phyloP scores from a whole-genome alignment of 2,888 invertebrate species.

The Pycnomerus fuliginosus region DNA sequence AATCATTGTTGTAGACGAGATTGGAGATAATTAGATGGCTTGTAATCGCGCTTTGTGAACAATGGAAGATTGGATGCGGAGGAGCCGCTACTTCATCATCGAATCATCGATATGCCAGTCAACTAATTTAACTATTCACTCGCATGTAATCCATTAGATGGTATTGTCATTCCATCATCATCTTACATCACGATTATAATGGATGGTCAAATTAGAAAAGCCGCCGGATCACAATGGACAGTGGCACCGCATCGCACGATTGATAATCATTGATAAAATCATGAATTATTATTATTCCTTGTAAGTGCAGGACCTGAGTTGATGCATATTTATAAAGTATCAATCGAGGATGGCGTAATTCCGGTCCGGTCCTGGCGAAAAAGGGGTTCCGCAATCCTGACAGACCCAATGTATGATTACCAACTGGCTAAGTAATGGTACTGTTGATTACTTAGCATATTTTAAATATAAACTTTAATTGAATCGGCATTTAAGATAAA shows the following conservation, averaged over 20 bases:
- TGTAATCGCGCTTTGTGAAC: conserved; percentile 11
- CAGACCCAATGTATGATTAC: conserved; percentile 1
- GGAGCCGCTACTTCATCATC: conserved; percentile 27
- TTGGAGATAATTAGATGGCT: too few relatives aligned
- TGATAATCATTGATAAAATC: too few relatives aligned
- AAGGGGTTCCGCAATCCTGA: too few relatives aligned
- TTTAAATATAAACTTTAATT: conserved; percentile 41
- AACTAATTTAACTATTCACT: conserved; percentile 28
- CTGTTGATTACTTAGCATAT: conserved; percentile 38
- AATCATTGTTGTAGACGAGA: too few relatives aligned
- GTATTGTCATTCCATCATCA: conserved; percentile 28
- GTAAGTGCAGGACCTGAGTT: too few relatives aligned
- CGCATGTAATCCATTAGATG: conserved; percentile 25
- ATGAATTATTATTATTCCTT: too few relatives aligned
- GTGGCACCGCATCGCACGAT: too few relatives aligned
- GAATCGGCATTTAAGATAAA: conserved; percentile 41
- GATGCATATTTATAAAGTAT: too few relatives aligned
- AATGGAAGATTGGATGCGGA: conserved; percentile 19
- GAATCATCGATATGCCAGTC: conserved; percentile 23
- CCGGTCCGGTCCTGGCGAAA: too few relatives aligned
- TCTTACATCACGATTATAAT: conserved; percentile 25
- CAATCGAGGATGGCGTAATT: too few relatives aligned
- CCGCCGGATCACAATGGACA: conserved; percentile 15
- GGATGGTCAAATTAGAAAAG: conserved; percentile 20
- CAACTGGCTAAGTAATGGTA: conserved; percentile 18